Percentiles rank a stretch among this genome's conserved stretches.
phyloP scores from a whole-genome alignment of 2,113 vertebrate genomes.

The Leucopsar rothschildi region DNA sequence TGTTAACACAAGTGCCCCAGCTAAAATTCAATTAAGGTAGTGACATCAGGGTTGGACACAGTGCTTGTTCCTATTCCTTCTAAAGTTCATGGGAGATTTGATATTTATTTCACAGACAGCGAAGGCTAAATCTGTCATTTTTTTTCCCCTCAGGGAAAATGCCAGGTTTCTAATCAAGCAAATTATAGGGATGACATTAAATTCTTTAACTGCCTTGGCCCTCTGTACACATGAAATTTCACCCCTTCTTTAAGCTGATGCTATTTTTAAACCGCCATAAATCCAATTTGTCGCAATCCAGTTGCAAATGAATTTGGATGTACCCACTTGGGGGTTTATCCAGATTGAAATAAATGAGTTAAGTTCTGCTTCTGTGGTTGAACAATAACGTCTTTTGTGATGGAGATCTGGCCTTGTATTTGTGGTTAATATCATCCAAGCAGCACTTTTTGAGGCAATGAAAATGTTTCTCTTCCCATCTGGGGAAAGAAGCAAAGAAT shows the following conservation, averaged over 20 bases:
- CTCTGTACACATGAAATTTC: slow-evolving; percentile 15
- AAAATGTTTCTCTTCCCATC: slow-evolving; percentile 17
- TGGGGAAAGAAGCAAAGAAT: not conserved
- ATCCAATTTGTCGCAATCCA: not conserved
- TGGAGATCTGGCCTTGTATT: not conserved
- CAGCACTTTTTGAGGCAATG: not conserved
- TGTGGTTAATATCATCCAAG: not conserved
- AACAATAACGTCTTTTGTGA: not conserved
- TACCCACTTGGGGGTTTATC: not conserved
- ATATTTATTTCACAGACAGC: not conserved
- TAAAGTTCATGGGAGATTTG: not conserved
- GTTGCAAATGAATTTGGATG: slow-evolving; percentile 12
- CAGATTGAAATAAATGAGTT: slow-evolving; percentile 13
- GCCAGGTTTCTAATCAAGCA: slow-evolving; percentile 57
- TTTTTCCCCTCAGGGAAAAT: slow-evolving; percentile 22
- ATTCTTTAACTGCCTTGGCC: slow-evolving; percentile 10
- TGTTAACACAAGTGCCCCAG: not conserved
- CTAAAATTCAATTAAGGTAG: slow-evolving; percentile 7
- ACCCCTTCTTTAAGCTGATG: not conserved
- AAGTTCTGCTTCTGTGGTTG: slow-evolving; percentile 11
- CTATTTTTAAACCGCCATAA: slow-evolving; percentile 32
- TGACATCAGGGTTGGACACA: not conserved
- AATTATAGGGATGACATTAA: slow-evolving; percentile 54
- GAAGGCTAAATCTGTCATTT: slow-evolving; percentile 35
- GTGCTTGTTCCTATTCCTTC: not conserved